These are phyloP conservation scores for Muntiacus reevesi DNA, from an alignment of 2,113 vertebrate species.

Conservation along the genomic window DNA sequence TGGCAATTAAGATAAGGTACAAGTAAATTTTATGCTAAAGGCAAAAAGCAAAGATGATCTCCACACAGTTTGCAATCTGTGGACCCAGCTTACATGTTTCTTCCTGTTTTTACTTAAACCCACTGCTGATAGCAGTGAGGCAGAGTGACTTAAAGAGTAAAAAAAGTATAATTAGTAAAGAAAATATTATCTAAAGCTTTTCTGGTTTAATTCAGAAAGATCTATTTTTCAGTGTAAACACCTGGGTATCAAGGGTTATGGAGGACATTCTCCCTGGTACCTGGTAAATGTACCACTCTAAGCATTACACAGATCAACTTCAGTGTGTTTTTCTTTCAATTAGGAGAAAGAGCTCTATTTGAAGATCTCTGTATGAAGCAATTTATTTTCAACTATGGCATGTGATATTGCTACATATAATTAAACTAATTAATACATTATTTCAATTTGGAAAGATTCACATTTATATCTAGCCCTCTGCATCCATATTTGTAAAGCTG, in stretches of 20 bases:
- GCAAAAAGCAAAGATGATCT: background rate
- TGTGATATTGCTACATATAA: background rate
- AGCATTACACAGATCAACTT: background rate
- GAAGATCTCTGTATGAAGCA: background rate
- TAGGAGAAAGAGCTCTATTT: background rate
- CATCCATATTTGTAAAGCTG: background rate
- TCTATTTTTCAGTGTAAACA: background rate
- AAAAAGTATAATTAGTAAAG: background rate
- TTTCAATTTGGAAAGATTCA: background rate
- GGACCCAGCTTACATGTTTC: background rate
- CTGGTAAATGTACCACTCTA: background rate
- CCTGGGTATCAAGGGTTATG: background rate
- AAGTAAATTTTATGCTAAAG: background rate
- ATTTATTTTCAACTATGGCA: background rate
- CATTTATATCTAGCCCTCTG: background rate
- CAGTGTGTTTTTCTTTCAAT: background rate
- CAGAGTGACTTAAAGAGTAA: background rate
- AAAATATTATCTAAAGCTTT: background rate
- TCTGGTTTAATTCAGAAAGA: background rate
- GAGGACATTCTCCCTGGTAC: background rate
- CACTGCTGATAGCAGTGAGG: background rate
- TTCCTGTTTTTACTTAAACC: background rate
- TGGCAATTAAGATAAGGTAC: background rate
- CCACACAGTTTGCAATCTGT: background rate
- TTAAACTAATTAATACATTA: background rate